Conservation (phyloP, 2,797 vertebrate genomes). For the Danio jaintianensis region DNA sequence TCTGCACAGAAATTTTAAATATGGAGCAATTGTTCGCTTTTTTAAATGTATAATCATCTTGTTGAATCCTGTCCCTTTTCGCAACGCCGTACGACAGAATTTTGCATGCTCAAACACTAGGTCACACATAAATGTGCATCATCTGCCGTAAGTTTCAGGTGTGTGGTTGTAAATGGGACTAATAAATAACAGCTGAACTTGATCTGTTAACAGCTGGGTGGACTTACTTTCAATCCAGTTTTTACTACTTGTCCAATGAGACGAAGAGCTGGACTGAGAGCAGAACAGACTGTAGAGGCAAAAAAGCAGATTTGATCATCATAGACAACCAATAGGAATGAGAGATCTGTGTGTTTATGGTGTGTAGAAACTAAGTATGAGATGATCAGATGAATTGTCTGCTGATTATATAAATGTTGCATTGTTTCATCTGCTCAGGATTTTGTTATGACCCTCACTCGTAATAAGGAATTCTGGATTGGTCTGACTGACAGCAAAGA, state of each 20-base stretch:
- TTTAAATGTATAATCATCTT: no score
- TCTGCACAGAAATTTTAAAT: no score
- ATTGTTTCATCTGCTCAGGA: not conserved
- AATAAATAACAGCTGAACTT: not conserved
- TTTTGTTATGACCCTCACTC: not conserved
- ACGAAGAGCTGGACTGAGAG: not conserved
- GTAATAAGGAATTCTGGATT: not conserved
- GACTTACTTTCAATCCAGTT: not conserved
- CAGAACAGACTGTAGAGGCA: not conserved
- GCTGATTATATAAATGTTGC: not conserved
- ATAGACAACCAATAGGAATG: constrained; percentile 13
- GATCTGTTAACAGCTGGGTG: not conserved
- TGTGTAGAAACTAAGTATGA: no score
- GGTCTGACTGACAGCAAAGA: not conserved
- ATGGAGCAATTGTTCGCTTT: no score
- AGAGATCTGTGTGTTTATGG: no score
- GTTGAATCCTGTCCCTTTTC: no score
- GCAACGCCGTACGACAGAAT: no score
- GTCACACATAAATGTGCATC: not conserved
- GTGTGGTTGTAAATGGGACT: no score
- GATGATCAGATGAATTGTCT: not conserved
- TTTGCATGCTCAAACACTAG: no score
- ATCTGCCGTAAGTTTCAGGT: no score
- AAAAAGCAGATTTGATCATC: constrained; percentile 4
- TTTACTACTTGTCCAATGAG: constrained; percentile 5